Evolutionary conservation across 1,140 invertebrate genomes (phyloP), one percentile per base, ranked within the genome.

Genomic region (Drosophila novamexicana): DNA sequence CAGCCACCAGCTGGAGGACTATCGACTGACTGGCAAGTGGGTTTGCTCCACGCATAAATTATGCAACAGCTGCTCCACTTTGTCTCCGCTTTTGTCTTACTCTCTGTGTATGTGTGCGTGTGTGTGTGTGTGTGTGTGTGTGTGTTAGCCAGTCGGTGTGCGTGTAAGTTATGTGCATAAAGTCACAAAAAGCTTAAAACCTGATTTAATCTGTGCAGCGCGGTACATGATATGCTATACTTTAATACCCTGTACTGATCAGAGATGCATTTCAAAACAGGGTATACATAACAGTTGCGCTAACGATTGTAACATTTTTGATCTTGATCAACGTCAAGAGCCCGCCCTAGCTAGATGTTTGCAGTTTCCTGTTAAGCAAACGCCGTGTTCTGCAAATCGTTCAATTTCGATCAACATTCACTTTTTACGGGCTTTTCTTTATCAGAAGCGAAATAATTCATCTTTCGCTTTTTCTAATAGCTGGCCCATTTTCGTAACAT

Each of bases 11-110:
- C 52, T 54, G 8, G 22, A 45, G 40, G 32, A 56, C 40, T 52
- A 59, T 69, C 66, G 16, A 44, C 50, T 50, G 34, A 44, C 62
- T 66, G 37, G 16, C 44, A 16, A 74, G 65, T 45, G 47, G 53
- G 64, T 75, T 39, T 47, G 53, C 34, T 36, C 45, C 56, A 39
- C 56, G 56, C 56, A 76, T 76, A 72, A 76, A 76, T 76, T 66
- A 65, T 76, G 68, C 74, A 73, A 73, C 74, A 73, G 74, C 54
- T 54, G 73, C 47, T 71, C 65, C 58, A 62, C 40, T 61, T 62
- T 73, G 32, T 57, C 53, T 50, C 14, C 22, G 9, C 29, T 58
- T 56, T 34, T 52, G 57, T 53, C 44, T 56, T 40, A 12, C 2
- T 10, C 6, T 1, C 9, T 9, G 4, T 14, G 16, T n/a, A 9